A percentile compares a stretch with the other conserved stretches of the same genome.
Conservation (phyloP, 35 echinoderm and acorn worm genomes). For the Apostichopus californicus region DNA sequence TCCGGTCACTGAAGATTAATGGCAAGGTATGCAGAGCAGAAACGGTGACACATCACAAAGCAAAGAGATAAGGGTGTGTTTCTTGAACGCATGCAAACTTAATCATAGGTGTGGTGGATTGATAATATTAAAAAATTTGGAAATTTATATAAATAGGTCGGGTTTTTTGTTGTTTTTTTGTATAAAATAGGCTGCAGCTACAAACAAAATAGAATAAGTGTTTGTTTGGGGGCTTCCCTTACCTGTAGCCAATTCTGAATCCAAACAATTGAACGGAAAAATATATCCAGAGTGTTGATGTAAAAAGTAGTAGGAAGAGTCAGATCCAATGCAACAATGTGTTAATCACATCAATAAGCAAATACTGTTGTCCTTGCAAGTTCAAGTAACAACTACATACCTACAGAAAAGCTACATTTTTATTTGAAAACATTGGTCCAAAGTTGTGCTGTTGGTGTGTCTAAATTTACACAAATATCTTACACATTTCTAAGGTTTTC, state of each 20-base stretch:
- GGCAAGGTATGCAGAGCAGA: neutral
- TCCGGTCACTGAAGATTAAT: too few species aligned
- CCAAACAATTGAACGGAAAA: neutral
- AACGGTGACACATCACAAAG: neutral
- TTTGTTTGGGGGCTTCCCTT: neutral
- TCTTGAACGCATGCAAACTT: neutral
- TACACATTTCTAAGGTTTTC: too few species aligned
- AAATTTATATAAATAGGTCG: neutral
- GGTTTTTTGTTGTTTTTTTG: neutral
- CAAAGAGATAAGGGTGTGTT: neutral
- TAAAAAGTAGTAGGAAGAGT: too few species aligned
- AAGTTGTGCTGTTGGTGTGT: too few species aligned
- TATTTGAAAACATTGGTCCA: too few species aligned
- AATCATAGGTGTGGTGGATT: neutral
- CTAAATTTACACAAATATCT: too few species aligned
- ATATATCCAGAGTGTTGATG: neutral
- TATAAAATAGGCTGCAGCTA: neutral
- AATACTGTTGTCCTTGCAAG: too few species aligned
- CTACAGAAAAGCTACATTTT: too few species aligned
- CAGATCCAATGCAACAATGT: too few species aligned
- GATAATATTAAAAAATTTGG: neutral
- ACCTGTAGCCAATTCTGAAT: slow-evolving; percentile 9
- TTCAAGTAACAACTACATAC: too few species aligned
- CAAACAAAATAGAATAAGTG: neutral
- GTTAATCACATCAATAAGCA: too few species aligned